A percentile compares a stretch with the other conserved stretches of the same genome.
Evolutionary conservation across 92 coral and sea anemone species (phyloP).

Genomic region (Heliopora coerulea): DNA sequence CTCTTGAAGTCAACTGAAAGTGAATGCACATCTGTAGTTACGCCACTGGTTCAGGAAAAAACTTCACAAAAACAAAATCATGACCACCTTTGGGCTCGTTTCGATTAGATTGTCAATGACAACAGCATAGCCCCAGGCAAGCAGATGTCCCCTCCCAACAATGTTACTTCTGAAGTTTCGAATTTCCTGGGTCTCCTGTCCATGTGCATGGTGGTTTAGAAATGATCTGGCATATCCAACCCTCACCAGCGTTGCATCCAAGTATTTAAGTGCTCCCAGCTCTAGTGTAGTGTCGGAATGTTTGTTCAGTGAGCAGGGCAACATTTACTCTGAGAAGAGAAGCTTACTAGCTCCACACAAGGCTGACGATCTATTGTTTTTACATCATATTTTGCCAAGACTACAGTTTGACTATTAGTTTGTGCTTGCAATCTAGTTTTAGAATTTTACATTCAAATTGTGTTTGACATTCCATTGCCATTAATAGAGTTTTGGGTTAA

Average conservation of each 20-base stretch:
- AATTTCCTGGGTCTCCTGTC: background rate
- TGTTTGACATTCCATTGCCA: too few relatives aligned
- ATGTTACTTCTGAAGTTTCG: background rate
- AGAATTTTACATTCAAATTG: too few relatives aligned
- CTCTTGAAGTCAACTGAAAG: background rate
- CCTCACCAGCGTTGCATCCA: constrained; percentile 6
- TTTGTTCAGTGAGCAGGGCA: constrained; percentile 28
- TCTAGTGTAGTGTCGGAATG: background rate
- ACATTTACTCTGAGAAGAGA: constrained; percentile 16
- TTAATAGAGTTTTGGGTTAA: too few relatives aligned
- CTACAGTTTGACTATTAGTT: constrained; percentile 16
- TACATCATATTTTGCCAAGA: constrained; percentile 10
- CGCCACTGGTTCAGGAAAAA: background rate
- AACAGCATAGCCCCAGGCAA: background rate
- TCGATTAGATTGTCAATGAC: background rate
- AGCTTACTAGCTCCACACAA: too few relatives aligned
- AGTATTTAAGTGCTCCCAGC: constrained; percentile 20
- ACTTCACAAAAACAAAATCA: background rate
- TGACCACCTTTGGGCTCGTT: background rate
- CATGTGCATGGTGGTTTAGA: background rate
- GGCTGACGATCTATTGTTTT: too few relatives aligned
- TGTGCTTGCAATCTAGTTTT: too few relatives aligned
- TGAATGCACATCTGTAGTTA: too few relatives aligned
- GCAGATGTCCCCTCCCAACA: background rate
- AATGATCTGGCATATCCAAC: background rate